Base-by-base conservation (phyloP, 2,113 vertebrate species). In the Passer montanus region DNA sequence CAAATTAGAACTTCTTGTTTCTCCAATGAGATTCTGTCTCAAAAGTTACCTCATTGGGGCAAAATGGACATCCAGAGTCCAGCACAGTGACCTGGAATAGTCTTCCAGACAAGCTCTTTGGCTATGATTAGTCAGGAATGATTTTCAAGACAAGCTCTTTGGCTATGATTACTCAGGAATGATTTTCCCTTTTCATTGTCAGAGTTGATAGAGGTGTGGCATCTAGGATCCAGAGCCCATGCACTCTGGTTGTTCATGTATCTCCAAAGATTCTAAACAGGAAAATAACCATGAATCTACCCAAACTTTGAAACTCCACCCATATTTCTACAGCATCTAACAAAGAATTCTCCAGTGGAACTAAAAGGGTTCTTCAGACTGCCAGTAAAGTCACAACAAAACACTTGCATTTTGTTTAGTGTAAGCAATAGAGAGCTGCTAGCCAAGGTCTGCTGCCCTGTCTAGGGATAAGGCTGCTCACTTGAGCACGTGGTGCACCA, bases 1-100 rank as follows among this genome's bases (percentile, higher is more conserved):
- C 41, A 87, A 78, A 87, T 84, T 58, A 90, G 55, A 92, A 41
- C 35, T 31, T 90, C 70, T 53, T 73, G 17, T 86, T 95, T 66
- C 83, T 90, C 59, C 59, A 31, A 16, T 17, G 66, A 87, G 87
- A 81, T 75, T 82, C 41, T 15, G 1, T 69, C 64, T 90, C 15
- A 6, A 24, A 83, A 73, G 12, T 73, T 89, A 50, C 18, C 20
- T 75, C 44, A 55, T 16, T 3, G 2, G 15, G 17, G 33, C 44
- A 89, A 87, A 80, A 68, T 6, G 14, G 79, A 59, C 37, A 52
- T 50, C 28, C 49, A 67, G 63, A 81, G 20, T 41, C 47, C 70
- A 79, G 19, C 22, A 80, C 13, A 59, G 16, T 55, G 46, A 30
- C 19, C 43, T 74, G 63, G 33, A 82, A 81, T 3, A 78, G 13